phyloP scores from a whole-genome alignment of 2,888 invertebrate genomes.

The Eupithecia tripunctaria region DNA sequence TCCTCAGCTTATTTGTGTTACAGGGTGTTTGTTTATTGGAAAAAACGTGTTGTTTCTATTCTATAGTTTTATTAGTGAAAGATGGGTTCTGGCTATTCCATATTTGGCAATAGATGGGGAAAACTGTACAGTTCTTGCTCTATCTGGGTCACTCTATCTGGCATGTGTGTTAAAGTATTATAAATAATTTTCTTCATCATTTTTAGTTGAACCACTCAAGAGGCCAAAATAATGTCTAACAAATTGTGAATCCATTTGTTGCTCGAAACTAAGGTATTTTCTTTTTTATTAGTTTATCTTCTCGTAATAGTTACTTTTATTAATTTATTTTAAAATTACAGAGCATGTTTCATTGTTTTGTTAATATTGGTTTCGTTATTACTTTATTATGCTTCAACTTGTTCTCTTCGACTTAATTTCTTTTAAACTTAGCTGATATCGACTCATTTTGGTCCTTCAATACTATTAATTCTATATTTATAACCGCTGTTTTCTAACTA shows the following conservation, averaged over 20 bases:
- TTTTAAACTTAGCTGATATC: neutral
- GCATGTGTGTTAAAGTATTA: neutral
- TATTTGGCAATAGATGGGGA: conserved; percentile 4
- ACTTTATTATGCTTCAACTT: no score
- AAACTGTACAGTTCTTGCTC: neutral
- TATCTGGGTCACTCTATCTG: neutral
- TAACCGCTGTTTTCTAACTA: neutral
- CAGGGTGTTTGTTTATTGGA: conserved; percentile 46
- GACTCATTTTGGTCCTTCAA: neutral
- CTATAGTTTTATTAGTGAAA: neutral
- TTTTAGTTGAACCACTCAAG: neutral
- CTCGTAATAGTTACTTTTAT: neutral
- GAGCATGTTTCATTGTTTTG: neutral
- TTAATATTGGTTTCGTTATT: neutral
- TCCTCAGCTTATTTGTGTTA: conserved; percentile 51
- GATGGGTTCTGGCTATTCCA: neutral
- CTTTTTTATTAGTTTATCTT: neutral
- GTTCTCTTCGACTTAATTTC: no score
- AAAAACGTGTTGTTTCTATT: conserved; percentile 5
- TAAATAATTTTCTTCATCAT: neutral
- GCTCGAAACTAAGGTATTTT: no score
- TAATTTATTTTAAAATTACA: neutral
- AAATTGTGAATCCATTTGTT: no score
- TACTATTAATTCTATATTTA: neutral
- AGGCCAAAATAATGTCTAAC: neutral